Conservation (phyloP, 2,113 vertebrate species). For the Callionymus lyra region DNA sequence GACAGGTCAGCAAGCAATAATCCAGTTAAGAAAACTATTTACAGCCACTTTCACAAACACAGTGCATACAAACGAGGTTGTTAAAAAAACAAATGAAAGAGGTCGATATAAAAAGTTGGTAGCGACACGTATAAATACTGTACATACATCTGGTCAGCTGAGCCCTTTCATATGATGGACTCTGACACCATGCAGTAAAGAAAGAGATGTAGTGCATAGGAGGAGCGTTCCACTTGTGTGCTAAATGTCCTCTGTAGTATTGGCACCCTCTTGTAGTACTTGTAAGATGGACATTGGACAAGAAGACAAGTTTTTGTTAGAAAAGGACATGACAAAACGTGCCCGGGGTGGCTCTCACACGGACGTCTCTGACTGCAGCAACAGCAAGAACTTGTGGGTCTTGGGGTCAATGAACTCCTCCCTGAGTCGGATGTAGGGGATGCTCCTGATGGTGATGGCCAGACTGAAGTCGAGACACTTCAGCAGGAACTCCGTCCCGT, state of each 20-base stretch:
- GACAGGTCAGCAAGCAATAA: constrained; percentile 38
- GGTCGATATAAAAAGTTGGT: constrained; percentile 42
- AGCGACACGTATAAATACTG: constrained; percentile 59
- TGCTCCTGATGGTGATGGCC: constrained; percentile 80
- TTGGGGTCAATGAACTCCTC: constrained; percentile 93
- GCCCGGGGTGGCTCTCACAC: constrained; percentile 29
- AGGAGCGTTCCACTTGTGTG: constrained; percentile 36
- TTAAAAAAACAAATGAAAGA: constrained; percentile 10
- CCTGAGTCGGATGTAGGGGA: constrained; percentile 84
- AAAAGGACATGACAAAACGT: constrained; percentile 1
- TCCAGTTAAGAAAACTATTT: constrained; percentile 3
- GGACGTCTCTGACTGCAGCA: constrained; percentile 78
- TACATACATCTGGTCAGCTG: constrained; percentile 33
- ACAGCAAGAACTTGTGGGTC: constrained; percentile 91
- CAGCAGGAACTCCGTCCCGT: constrained; percentile 80
- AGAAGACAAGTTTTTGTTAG: not conserved
- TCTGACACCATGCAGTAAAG: constrained; percentile 24
- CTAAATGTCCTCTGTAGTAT: constrained; percentile 22
- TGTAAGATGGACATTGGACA: not conserved
- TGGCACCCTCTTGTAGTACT: constrained; percentile 9
- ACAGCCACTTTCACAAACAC: constrained; percentile 18
- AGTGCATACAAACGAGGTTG: constrained; percentile 16
- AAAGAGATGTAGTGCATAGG: constrained; percentile 46
- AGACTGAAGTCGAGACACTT: constrained; percentile 88
- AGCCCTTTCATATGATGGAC: constrained; percentile 14